These are phyloP conservation scores for Linnaemya vulpina DNA, from an alignment of 2,888 invertebrate genomes.

Conservation along the genomic window DNA sequence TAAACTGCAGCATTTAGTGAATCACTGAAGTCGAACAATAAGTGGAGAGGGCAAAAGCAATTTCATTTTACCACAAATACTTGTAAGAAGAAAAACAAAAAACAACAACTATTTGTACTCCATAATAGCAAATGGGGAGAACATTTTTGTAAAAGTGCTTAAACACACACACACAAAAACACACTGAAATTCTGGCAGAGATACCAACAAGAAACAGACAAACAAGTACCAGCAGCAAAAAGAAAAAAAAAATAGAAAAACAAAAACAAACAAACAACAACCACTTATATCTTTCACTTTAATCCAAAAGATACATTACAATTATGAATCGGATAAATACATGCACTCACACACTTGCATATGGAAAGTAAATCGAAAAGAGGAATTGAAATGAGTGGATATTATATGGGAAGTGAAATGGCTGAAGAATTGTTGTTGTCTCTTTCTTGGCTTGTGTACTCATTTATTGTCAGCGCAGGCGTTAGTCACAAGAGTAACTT, in stretches of 20 bases:
- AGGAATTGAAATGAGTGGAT: slow-evolving; percentile 31
- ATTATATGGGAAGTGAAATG: slow-evolving; percentile 22
- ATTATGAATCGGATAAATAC: slow-evolving; percentile 61
- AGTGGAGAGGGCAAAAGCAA: slow-evolving; percentile 57
- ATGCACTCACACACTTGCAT: slow-evolving; percentile 14
- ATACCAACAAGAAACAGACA: slow-evolving; percentile 45
- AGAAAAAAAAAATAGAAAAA: slow-evolving; percentile 21
- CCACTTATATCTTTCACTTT: slow-evolving; percentile 65
- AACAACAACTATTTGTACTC: slow-evolving; percentile 62
- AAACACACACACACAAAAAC: slow-evolving; percentile 22
- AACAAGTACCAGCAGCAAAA: neutral
- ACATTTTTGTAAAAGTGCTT: slow-evolving; percentile 68
- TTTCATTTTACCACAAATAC: slow-evolving; percentile 71
- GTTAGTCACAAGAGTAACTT: neutral
- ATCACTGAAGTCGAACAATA: slow-evolving; percentile 73
- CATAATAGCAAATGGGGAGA: slow-evolving; percentile 69
- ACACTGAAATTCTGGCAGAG: slow-evolving; percentile 16
- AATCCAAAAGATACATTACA: slow-evolving; percentile 72
- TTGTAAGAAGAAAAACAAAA: slow-evolving; percentile 51
- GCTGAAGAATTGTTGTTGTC: neutral
- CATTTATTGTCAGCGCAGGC: slow-evolving; percentile 56
- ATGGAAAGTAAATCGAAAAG: neutral
- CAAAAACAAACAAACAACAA: slow-evolving; percentile 52
- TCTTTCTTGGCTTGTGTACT: slow-evolving; percentile 5
- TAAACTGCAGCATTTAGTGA: slow-evolving; percentile 73